Percentiles rank a stretch among this genome's conserved stretches.
Conservation (phyloP, 2,888 invertebrate genomes). For the Gerosis bhagava region DNA sequence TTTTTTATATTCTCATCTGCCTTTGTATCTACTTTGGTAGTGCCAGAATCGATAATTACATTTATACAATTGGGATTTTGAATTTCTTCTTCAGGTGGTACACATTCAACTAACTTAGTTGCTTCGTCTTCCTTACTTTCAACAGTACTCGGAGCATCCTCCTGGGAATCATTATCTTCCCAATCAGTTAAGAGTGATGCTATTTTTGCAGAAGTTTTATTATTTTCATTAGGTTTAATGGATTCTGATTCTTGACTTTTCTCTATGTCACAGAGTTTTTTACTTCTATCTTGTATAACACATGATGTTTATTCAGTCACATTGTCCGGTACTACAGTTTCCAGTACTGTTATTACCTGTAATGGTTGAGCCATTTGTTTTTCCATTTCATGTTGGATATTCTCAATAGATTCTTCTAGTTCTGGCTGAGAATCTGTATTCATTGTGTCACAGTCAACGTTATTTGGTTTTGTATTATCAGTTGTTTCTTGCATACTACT, state of each 20-base stretch:
- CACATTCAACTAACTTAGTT: slow-evolving; percentile 19
- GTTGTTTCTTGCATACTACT: too few relatives aligned
- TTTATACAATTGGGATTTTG: slow-evolving; percentile 7
- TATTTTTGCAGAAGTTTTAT: slow-evolving; percentile 48
- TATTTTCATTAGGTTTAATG: neutral
- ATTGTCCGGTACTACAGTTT: too few relatives aligned
- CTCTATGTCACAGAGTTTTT: too few relatives aligned
- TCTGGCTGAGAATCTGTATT: slow-evolving; percentile 39
- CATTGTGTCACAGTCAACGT: slow-evolving; percentile 13
- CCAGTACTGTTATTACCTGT: too few relatives aligned
- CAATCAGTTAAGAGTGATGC: slow-evolving; percentile 73
- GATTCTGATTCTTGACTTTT: slow-evolving; percentile 16
- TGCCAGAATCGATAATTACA: slow-evolving; percentile 8
- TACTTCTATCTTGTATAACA: too few relatives aligned
- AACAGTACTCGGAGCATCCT: slow-evolving; percentile 38
- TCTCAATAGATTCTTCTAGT: slow-evolving; percentile 72
- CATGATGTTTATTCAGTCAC: too few relatives aligned
- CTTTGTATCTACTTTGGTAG: slow-evolving; percentile 30
- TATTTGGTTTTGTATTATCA: too few relatives aligned
- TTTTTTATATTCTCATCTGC: slow-evolving; percentile 66
- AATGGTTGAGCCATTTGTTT: slow-evolving; percentile 46
- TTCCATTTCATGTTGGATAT: slow-evolving; percentile 72
- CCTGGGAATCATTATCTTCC: slow-evolving; percentile 77
- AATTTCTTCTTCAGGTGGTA: slow-evolving; percentile 6
- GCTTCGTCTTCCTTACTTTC: slow-evolving; percentile 28